Percentiles rank a stretch among this genome's conserved stretches.
These are phyloP conservation scores for Circaetus gallicus DNA, from an alignment of 2,113 vertebrate species.

Conservation along the genomic window DNA sequence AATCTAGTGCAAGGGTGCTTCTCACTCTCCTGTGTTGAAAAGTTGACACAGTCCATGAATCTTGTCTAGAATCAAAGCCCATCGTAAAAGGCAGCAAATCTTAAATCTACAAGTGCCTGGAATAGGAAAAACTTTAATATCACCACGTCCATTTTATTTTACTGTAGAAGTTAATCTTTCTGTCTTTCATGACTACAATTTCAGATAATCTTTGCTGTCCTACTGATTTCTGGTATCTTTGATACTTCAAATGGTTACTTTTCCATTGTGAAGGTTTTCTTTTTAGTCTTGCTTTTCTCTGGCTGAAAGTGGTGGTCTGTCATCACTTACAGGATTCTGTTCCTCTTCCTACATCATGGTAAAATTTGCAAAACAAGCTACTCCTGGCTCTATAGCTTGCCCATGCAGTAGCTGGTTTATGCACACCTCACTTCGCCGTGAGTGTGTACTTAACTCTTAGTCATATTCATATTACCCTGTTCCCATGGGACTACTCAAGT, in stretches of 20 bases:
- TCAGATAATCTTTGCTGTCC: not conserved
- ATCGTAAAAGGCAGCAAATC: accelerated
- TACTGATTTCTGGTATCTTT: not conserved
- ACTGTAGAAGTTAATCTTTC: not conserved
- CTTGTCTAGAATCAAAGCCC: not conserved
- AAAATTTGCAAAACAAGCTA: not conserved
- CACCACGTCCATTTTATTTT: not conserved
- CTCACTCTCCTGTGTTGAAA: not conserved
- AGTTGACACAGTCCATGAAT: not conserved
- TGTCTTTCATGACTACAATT: not conserved
- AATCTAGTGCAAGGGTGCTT: not conserved
- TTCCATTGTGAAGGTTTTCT: not conserved
- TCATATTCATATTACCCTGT: not conserved
- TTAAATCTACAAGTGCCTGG: not conserved
- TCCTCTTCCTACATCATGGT: not conserved
- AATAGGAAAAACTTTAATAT: not conserved
- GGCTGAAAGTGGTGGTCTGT: not conserved
- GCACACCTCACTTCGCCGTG: not conserved
- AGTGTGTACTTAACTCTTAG: not conserved
- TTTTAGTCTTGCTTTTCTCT: not conserved
- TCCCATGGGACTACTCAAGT: not conserved
- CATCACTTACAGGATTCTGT: not conserved
- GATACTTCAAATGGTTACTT: not conserved
- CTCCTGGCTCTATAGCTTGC: not conserved
- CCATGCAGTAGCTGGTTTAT: not conserved